phyloP scores from a whole-genome alignment of 2,888 invertebrate genomes.

The Proisotoma minuta region DNA sequence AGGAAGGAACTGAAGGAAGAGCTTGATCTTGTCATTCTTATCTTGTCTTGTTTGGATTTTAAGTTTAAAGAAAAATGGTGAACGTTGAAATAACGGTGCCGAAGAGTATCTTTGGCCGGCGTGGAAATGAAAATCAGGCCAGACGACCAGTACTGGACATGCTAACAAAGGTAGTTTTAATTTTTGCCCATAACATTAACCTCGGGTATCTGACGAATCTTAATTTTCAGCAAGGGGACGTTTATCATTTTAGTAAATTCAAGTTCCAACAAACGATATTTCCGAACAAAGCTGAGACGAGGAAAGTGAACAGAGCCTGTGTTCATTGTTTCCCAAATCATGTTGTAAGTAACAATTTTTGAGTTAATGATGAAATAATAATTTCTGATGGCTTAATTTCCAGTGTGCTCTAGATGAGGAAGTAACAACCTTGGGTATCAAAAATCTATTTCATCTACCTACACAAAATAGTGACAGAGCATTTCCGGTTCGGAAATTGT shows the following conservation, averaged over 20 bases:
- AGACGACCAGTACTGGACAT: not conserved
- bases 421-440: constrained; percentile 3
- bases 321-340: constrained; percentile 15
- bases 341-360: constrained; percentile 11
- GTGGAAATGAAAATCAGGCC: not conserved
- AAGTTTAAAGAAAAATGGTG: no score
- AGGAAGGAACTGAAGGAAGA: no score
- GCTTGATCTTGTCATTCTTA: no score
- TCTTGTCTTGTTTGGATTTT: no score
- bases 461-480: not conserved
- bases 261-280: constrained; percentile 1
- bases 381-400: not conserved
- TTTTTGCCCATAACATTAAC: no score
- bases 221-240: constrained; percentile 1
- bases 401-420: constrained; percentile 10
- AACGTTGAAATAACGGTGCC: no score
- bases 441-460: not conserved
- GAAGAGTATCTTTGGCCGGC: not conserved
- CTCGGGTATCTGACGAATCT: no score
- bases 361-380: not conserved
- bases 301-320: constrained; percentile 21
- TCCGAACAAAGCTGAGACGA: constrained; percentile 4
- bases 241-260: constrained; percentile 3
- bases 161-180: not conserved
- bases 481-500: not conserved